Percentiles rank a stretch among this genome's conserved stretches.
These are phyloP conservation scores for Apeltes quadracus DNA, from an alignment of 2,113 vertebrate genomes.

Conservation along the genomic window DNA sequence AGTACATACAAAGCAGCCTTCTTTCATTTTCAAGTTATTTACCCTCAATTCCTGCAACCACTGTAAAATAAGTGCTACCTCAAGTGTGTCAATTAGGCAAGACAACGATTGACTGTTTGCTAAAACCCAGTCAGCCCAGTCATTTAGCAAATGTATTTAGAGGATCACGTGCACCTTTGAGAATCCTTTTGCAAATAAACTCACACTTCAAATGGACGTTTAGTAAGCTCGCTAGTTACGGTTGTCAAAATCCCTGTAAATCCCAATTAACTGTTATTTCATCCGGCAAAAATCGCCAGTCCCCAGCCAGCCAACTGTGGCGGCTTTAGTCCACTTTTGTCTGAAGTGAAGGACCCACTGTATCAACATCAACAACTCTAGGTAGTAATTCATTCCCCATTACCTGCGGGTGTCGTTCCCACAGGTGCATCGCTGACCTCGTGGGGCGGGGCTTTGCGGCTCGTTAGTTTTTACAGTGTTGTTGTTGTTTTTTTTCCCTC, in stretches of 20 bases:
- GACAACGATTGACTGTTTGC: neutral
- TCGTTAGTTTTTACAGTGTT: neutral
- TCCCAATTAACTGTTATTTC: neutral
- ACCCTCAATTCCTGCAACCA: constrained; percentile 6
- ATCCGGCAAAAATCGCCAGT: neutral
- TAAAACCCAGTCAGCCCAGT: neutral
- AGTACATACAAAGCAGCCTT: constrained; percentile 13
- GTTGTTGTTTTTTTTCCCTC: constrained; percentile 13
- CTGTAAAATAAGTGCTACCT: constrained; percentile 43
- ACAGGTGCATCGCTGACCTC: neutral
- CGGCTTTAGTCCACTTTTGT: constrained; percentile 3
- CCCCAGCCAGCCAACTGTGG: neutral
- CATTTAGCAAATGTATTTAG: neutral
- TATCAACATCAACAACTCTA: neutral
- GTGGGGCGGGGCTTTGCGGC: neutral
- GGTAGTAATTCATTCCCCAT: neutral
- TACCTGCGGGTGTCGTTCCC: neutral
- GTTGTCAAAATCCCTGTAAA: neutral
- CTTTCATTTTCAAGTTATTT: constrained; percentile 17
- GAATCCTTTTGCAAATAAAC: neutral
- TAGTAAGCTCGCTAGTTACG: neutral
- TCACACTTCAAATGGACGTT: neutral
- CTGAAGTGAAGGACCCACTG: constrained; percentile 12
- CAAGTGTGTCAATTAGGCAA: constrained; percentile 12
- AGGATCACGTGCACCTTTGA: neutral